Percentiles rank a stretch among this genome's conserved stretches.
phyloP scores from a whole-genome alignment of 2,888 invertebrate genomes.

The Drosophila affinis region DNA sequence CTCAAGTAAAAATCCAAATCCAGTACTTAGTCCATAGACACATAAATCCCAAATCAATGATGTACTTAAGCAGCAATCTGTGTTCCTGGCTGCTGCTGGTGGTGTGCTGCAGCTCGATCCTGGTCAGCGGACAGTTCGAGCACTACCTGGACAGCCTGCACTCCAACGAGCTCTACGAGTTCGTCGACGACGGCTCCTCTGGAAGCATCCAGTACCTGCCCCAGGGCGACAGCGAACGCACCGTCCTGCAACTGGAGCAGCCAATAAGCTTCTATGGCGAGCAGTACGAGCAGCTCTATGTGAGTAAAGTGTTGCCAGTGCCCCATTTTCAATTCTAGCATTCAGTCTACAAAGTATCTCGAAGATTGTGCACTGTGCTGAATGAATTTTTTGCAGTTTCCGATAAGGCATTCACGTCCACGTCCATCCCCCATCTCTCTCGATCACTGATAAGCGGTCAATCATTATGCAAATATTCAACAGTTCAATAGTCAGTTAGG shows the following conservation, averaged over 20 bases:
- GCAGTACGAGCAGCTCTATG: constrained; percentile 90
- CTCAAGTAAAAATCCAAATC: constrained; percentile 14
- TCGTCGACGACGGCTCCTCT: constrained; percentile 45
- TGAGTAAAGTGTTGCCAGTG: constrained; percentile 86
- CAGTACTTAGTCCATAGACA: not conserved
- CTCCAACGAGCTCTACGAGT: constrained; percentile 79
- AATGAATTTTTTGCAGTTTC: constrained; percentile 61
- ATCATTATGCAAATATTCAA: constrained; percentile 48
- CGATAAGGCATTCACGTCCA: constrained; percentile 34
- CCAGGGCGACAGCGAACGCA: constrained; percentile 81
- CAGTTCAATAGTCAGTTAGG: constrained; percentile 31
- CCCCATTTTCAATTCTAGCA: constrained; percentile 1
- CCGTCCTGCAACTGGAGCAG: constrained; percentile 77
- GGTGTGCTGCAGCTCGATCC: constrained; percentile 47
- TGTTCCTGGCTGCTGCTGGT: constrained; percentile 62
- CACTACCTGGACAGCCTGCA: constrained; percentile 77
- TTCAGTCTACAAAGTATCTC: constrained; percentile 35
- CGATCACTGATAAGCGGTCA: constrained; percentile 40
- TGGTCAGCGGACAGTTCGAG: constrained; percentile 69
- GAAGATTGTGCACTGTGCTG: constrained; percentile 58
- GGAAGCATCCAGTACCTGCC: constrained; percentile 72
- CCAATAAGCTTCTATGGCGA: constrained; percentile 93
- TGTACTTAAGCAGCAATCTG: constrained; percentile 57
- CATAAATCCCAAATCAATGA: constrained; percentile 45
- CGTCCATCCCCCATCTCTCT: too few relatives aligned